Conservation (phyloP, 2,113 vertebrate species). For the Lycaon pictus region DNA sequence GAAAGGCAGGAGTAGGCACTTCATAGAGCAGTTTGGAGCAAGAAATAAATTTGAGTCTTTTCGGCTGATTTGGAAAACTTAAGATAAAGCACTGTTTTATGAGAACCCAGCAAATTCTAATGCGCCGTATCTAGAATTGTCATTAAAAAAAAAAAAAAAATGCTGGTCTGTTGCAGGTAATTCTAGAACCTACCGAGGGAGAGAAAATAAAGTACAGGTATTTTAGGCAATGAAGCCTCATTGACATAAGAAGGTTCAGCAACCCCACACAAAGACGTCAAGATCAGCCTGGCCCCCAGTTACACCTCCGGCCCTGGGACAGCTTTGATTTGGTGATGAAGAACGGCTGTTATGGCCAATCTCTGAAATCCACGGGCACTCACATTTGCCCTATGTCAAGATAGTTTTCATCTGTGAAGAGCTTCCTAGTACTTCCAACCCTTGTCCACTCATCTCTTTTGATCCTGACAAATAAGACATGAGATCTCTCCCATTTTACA, state of each 20-base stretch:
- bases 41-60: slow-evolving; percentile 1
- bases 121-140: neutral
- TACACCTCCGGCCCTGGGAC: neutral
- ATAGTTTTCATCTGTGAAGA: neutral
- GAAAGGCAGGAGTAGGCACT: neutral
- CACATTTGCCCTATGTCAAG: neutral
- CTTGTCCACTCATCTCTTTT: neutral
- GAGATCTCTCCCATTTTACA: neutral
- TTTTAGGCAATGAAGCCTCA: slow-evolving; percentile 7
- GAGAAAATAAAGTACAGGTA: neutral
- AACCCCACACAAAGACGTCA: neutral
- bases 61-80: neutral
- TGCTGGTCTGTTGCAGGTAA: neutral
- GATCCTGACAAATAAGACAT: neutral
- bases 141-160: neutral
- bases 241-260: neutral
- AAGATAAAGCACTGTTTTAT: neutral
- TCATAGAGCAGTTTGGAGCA: neutral
- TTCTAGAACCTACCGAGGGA: neutral
- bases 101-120: slow-evolving; percentile 25
- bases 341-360: neutral
- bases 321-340: neutral
- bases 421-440: neutral
- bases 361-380: neutral
- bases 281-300: neutral